Conservation (phyloP, 1,140 invertebrate genomes). For the Zophobas morio region DNA sequence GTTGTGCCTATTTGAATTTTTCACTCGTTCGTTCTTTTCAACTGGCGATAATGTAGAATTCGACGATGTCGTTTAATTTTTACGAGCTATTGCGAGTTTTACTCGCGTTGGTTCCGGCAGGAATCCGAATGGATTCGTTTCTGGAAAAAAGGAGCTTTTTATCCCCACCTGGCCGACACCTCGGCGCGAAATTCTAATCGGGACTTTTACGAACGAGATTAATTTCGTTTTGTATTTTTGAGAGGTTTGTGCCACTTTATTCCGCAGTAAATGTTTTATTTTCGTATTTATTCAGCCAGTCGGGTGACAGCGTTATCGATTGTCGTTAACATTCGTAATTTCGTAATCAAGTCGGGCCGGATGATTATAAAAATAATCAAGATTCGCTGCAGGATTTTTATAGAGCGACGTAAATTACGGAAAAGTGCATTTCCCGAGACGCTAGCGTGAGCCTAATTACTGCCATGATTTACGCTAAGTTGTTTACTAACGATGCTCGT, state of each 20-base stretch:
- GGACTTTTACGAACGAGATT: slow-evolving; percentile 1
- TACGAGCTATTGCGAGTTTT: slow-evolving; percentile 2
- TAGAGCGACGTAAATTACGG: no score
- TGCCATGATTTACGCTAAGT: no score
- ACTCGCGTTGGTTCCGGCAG: neutral
- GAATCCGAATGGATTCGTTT: neutral
- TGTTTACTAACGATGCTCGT: no score
- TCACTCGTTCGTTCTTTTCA: neutral
- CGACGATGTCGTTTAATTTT: slow-evolving; percentile 16
- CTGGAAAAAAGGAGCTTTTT: neutral
- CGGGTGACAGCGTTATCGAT: slow-evolving; percentile 4
- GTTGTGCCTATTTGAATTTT: slow-evolving; percentile 10
- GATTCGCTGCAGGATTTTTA: neutral
- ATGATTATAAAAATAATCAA: neutral
- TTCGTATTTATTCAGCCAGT: neutral
- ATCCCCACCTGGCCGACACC: neutral
- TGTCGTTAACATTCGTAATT: neutral
- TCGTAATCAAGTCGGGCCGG: neutral
- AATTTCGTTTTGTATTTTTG: slow-evolving; percentile 7
- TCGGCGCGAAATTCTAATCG: neutral
- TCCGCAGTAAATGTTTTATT: neutral
- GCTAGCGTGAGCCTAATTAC: no score
- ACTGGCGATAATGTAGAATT: neutral
- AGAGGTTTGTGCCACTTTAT: neutral
- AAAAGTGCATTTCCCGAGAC: no score